Percentiles rank a stretch among this genome's conserved stretches.
Conservation (phyloP, 1,140 invertebrate species). For the Spodoptera frugiperda region DNA sequence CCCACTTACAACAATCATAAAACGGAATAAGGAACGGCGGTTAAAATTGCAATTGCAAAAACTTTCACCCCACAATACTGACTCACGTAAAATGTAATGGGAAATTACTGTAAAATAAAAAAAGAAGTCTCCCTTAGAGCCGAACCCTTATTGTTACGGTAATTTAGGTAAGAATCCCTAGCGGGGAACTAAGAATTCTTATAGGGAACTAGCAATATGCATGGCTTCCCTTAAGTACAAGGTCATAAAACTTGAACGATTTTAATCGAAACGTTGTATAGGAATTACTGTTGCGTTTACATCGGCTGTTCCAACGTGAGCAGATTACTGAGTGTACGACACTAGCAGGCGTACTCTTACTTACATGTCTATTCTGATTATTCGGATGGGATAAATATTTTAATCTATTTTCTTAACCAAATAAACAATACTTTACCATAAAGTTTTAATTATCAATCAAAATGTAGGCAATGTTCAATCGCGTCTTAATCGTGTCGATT, state of each 20-base stretch:
- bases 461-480: no score
- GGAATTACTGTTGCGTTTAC: slow-evolving; percentile 42
- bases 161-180: slow-evolving; percentile 83
- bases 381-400: slow-evolving; percentile 15
- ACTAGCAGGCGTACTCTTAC: neutral
- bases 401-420: slow-evolving; percentile 15
- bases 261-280: slow-evolving; percentile 72
- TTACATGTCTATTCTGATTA: slow-evolving; percentile 20
- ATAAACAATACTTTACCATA: neutral
- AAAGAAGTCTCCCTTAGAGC: slow-evolving; percentile 69
- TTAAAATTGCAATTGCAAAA: slow-evolving; percentile 71
- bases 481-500: no score
- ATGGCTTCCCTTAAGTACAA: slow-evolving; percentile 66
- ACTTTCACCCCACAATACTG: slow-evolving; percentile 74
- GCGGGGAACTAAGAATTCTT: slow-evolving; percentile 82
- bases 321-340: neutral
- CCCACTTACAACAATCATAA: slow-evolving; percentile 44
- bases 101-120: slow-evolving; percentile 86
- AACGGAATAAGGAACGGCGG: slow-evolving; percentile 64
- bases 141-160: slow-evolving; percentile 80
- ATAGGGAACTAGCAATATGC: slow-evolving; percentile 81
- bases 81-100: slow-evolving; percentile 84
- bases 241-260: slow-evolving; percentile 79
- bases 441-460: no score
- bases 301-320: slow-evolving; percentile 31